A percentile compares a stretch with the other conserved stretches of the same genome.
Conservation (phyloP, 2,797 vertebrate genomes). For the Lacerta agilis region DNA sequence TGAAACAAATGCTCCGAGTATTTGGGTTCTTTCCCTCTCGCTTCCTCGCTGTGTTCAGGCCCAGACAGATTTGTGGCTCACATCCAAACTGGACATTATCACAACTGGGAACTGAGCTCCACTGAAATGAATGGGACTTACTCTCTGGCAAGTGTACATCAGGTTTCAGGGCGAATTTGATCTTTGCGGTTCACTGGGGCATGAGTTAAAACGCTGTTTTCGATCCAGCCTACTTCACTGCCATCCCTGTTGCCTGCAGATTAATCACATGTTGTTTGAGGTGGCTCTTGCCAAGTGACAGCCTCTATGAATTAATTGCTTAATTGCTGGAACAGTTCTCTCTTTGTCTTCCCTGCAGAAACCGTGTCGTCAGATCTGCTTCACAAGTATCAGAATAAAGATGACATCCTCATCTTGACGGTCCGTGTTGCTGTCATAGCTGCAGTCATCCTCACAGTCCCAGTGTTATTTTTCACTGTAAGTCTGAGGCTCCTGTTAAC, state of each 20-base stretch:
- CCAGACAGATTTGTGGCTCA: slow-evolving; percentile 42
- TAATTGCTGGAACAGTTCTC: slow-evolving; percentile 41
- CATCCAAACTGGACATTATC: not conserved
- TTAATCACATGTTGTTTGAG: slow-evolving; percentile 64
- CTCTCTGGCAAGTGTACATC: not conserved
- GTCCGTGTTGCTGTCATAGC: slow-evolving; percentile 82
- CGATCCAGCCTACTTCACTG: slow-evolving; percentile 53
- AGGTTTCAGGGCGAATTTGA: slow-evolving; percentile 30
- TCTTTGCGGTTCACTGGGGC: slow-evolving; percentile 60
- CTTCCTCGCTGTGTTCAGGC: slow-evolving; percentile 18
- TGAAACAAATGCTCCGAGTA: slow-evolving; percentile 47
- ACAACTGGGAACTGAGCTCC: not conserved
- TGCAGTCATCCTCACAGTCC: slow-evolving; percentile 82
- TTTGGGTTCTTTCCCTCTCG: slow-evolving; percentile 48
- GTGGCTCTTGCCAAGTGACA: slow-evolving; percentile 56
- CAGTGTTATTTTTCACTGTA: slow-evolving; percentile 83
- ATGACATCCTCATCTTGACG: slow-evolving; percentile 77
- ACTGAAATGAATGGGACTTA: not conserved
- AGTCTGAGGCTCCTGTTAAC: slow-evolving; percentile 52
- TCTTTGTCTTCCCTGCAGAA: slow-evolving; percentile 69
- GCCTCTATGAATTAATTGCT: slow-evolving; percentile 51
- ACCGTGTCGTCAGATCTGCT: slow-evolving; percentile 79
- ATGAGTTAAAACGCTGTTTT: slow-evolving; percentile 53
- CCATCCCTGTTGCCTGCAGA: slow-evolving; percentile 56
- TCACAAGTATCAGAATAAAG: slow-evolving; percentile 78